Evolutionary conservation across 37 sponge, comb jelly and placozoan genomes (phyloP).

Genomic region (Eunapius fragilis): DNA sequence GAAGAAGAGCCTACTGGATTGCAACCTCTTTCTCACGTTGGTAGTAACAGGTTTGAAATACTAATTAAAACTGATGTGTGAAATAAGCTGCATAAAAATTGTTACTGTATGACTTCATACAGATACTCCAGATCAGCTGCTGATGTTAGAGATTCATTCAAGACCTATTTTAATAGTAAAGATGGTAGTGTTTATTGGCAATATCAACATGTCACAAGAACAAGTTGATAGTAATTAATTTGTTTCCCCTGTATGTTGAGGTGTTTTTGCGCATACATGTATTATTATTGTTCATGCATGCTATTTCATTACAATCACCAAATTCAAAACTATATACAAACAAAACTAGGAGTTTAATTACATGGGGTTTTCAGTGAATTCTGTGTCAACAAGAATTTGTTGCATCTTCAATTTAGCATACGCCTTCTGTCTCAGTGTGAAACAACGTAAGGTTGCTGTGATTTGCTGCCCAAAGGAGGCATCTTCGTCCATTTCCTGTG

Average conservation of each 20-base stretch:
- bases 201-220: background rate
- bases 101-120: background rate
- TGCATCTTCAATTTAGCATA: background rate
- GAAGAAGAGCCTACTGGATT: slow-evolving; percentile 17
- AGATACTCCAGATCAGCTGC: background rate
- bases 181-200: background rate
- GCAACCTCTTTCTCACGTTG: background rate
- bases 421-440: background rate
- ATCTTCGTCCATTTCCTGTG: background rate
- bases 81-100: background rate
- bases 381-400: background rate
- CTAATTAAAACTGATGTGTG: background rate
- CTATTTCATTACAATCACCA: background rate
- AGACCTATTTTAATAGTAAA: background rate
- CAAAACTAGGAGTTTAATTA: background rate
- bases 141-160: background rate
- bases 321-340: background rate
- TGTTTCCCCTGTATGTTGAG: background rate
- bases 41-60: slow-evolving; percentile 17
- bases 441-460: background rate
- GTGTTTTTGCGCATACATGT: background rate
- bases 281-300: background rate
- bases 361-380: background rate
- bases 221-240: background rate
- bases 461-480: background rate